Evolutionary conservation across 2,888 invertebrate species (phyloP), one percentile per base, ranked within the genome.

Genomic region (Clanis bilineata): DNA sequence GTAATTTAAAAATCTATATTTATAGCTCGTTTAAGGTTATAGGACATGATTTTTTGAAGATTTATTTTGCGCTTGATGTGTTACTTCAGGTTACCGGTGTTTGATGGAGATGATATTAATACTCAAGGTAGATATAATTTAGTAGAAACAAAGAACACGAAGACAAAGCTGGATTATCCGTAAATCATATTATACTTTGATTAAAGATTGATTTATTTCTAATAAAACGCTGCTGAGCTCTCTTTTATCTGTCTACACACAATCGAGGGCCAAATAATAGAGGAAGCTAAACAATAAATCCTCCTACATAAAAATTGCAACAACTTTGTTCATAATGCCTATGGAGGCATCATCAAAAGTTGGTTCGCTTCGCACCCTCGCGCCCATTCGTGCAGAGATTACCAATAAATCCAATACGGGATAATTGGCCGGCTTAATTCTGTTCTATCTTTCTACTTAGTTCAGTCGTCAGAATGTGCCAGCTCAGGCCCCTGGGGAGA

Each of bases 391-490:
- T 92, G 92, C 91, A 90, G 86, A 91, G 92, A 92, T 92, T 92
- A 92, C 92, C 92, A 92, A 92, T 92, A 92, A 92, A 92, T 92
- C 92, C 91, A 92, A 92, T 92, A 91, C 91, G 92, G 91, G 92
- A 92, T 92, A 92, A 92, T 92, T 92, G 92, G 90, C 88, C 88
- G 89, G 91, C 92, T 92, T 92, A 92, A 92, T 91, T 92, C 90
- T 90, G 88, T 91, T 88, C 92, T 91, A 92, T 92, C 92, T 92
- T 90, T 91, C 91, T 92, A 91, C 92, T 92, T 91, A 90, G 90
- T 91, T 90, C 90, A 91, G 91, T 91, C 90, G 90, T 91, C 90
- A 92, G 91, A 91, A 91, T 91, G 89, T 89, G 92, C 92, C 88
- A 84, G 91, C 88, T 91, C 84, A 86, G 90, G 82, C 81, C 92